Percentiles rank a stretch among this genome's conserved stretches.
Conservation (phyloP, 2,888 invertebrate genomes). For the Ochropleura plecta region DNA sequence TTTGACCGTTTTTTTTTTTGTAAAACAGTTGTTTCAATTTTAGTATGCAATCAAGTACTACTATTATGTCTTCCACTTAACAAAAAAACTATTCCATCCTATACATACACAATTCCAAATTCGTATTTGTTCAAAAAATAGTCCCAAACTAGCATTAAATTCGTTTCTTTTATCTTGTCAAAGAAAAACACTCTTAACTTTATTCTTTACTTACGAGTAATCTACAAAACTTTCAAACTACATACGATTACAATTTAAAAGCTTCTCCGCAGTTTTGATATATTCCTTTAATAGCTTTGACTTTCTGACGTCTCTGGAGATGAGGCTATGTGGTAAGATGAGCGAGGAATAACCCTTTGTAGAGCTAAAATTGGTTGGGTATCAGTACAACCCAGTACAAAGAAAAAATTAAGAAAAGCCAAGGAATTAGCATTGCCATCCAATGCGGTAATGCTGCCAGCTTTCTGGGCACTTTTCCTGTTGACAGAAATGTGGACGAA, state of each 20-base stretch:
- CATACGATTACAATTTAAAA: conserved; percentile 69
- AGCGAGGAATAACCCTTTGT: conserved; percentile 31
- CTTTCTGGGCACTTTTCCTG: too few relatives aligned
- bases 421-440: too few relatives aligned
- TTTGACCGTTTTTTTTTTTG: too few relatives aligned
- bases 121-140: background rate
- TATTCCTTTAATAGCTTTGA: conserved; percentile 70
- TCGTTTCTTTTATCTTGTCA: conserved; percentile 7
- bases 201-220: conserved; percentile 58
- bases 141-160: background rate
- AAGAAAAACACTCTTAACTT: conserved; percentile 14
- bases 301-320: conserved; percentile 56
- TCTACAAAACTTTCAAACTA: conserved; percentile 62
- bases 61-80: background rate
- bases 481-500: too few relatives aligned
- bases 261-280: conserved; percentile 66
- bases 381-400: too few relatives aligned
- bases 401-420: too few relatives aligned
- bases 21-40: too few relatives aligned
- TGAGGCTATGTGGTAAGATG: conserved; percentile 18
- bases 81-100: background rate
- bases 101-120: background rate
- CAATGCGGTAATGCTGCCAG: too few relatives aligned
- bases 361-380: too few relatives aligned
- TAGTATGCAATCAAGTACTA: too few relatives aligned